phyloP scores from a whole-genome alignment of 1,140 invertebrate genomes.

The Micrasema longulum region DNA sequence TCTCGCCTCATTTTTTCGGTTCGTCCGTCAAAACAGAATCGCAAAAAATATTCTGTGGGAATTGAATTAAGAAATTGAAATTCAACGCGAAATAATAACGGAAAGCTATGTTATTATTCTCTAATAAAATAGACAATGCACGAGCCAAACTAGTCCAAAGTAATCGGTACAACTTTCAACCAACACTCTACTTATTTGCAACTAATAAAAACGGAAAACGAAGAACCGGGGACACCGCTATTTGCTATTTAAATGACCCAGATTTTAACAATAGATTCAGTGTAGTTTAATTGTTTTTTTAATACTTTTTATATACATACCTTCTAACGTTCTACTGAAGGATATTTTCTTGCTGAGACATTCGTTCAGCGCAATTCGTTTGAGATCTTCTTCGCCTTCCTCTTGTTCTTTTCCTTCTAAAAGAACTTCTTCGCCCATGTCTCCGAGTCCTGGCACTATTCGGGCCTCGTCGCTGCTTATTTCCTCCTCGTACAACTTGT shows the following conservation, averaged over 20 bases:
- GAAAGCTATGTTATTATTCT: no score
- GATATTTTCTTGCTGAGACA: conserved; percentile 85
- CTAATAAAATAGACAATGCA: no score
- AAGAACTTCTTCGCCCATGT: conserved; percentile 73
- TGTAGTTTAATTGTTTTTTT: no score
- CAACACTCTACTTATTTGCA: neutral
- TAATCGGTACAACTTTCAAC: conserved; percentile 5
- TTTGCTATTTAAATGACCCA: conserved; percentile 1
- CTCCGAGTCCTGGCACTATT: conserved; percentile 68
- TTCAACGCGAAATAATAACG: no score
- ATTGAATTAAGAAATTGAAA: no score
- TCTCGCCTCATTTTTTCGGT: no score
- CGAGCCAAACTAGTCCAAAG: neutral
- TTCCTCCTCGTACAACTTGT: conserved; percentile 39
- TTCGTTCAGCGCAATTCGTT: conserved; percentile 86
- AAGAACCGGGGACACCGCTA: neutral
- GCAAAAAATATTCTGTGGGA: no score
- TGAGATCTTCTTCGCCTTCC: conserved; percentile 74
- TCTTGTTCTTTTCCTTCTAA: conserved; percentile 70
- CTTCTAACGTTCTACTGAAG: conserved; percentile 72
- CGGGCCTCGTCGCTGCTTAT: conserved; percentile 55
- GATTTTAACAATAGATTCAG: neutral
- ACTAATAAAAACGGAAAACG: no score
- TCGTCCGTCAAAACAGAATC: no score
- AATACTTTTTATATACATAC: conserved; percentile 29